A percentile compares a stretch with the other conserved stretches of the same genome.
Evolutionary conservation across 2,113 vertebrate genomes (phyloP).

Genomic region (Ictalurus furcatus): DNA sequence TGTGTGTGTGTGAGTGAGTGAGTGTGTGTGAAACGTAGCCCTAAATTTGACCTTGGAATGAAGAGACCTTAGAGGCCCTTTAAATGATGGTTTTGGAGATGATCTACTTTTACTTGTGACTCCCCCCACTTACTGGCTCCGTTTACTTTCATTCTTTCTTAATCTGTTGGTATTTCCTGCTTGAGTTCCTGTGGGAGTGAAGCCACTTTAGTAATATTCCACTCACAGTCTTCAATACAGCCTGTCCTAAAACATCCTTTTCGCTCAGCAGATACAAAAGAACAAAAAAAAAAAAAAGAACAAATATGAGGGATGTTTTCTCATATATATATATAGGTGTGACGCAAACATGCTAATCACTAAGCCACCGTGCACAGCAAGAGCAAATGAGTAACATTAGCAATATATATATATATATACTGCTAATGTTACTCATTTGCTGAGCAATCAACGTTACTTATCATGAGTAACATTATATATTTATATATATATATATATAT

Average conservation of each 20-base stretch:
- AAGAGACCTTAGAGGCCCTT: constrained; percentile 3
- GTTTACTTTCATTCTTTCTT: constrained; percentile 38
- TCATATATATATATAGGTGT: no score
- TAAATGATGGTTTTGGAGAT: constrained; percentile 12
- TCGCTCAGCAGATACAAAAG: not conserved
- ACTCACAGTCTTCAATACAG: constrained; percentile 18
- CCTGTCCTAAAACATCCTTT: constrained; percentile 5
- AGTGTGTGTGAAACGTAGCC: constrained; percentile 29
- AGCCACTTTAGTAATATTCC: constrained; percentile 40
- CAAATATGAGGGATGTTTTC: not conserved
- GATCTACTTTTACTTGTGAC: constrained; percentile 14
- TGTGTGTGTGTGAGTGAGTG: not conserved
- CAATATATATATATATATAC: no score
- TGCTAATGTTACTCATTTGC: no score
- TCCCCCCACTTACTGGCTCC: not conserved
- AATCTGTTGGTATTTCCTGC: constrained; percentile 60
- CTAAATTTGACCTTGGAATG: constrained; percentile 2
- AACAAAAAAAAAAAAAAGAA: not conserved
- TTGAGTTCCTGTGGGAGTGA: constrained; percentile 45
- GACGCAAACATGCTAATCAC: no score
- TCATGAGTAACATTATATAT: no score
- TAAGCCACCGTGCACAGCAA: no score
- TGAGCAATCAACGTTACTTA: no score
- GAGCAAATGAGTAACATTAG: no score
- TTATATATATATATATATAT: no score